These are phyloP conservation scores for Alloplasta piceator DNA, from an alignment of 2,888 invertebrate species.

Conservation along the genomic window DNA sequence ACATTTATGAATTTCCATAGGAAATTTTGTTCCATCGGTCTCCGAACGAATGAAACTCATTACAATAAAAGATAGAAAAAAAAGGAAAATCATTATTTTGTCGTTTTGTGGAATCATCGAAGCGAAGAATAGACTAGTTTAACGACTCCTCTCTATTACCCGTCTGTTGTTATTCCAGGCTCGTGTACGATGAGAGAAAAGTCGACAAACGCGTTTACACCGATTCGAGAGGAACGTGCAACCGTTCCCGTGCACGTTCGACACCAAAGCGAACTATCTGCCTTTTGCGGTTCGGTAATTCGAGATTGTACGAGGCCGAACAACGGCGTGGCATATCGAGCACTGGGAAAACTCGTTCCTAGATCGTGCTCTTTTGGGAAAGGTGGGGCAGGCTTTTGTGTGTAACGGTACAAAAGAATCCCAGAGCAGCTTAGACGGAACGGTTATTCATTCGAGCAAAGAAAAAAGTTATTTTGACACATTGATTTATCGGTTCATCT, in stretches of 20 bases:
- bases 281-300: slow-evolving; percentile 35
- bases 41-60: too few species aligned
- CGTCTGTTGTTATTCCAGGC: slow-evolving; percentile 1
- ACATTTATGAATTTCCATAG: not conserved
- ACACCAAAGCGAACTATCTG: not conserved
- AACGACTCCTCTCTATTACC: slow-evolving; percentile 10
- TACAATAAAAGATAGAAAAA: not conserved
- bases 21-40: not conserved
- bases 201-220: slow-evolving; percentile 13
- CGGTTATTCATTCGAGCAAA: slow-evolving; percentile 66
- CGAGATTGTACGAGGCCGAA: slow-evolving; percentile 23
- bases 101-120: slow-evolving; percentile 35
- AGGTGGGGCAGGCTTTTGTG: slow-evolving; percentile 72
- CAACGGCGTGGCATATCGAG: slow-evolving; percentile 2
- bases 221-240: not conserved
- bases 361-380: slow-evolving; percentile 78
- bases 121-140: slow-evolving; percentile 25
- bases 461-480: too few species aligned
- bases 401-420: slow-evolving; percentile 77
- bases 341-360: slow-evolving; percentile 75
- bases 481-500: too few species aligned
- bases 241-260: not conserved
- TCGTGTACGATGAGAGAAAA: slow-evolving; percentile 4
- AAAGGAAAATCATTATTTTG: slow-evolving; percentile 23
- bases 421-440: slow-evolving; percentile 64